Evolutionary conservation across 2,113 vertebrate species (phyloP).

Genomic region (Vombatus ursinus): DNA sequence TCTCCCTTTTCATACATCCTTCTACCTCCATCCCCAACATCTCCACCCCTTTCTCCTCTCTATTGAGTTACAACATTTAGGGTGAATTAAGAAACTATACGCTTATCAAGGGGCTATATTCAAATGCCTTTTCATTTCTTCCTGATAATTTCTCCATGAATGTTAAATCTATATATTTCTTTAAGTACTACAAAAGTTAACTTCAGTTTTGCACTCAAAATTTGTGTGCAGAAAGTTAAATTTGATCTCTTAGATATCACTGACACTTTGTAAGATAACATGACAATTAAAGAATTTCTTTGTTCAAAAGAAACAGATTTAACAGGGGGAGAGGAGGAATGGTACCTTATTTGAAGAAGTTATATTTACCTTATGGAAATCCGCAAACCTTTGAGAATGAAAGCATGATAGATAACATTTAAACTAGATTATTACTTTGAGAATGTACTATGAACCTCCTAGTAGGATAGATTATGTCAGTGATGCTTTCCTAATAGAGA

Average conservation of each 20-base stretch:
- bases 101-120: background rate
- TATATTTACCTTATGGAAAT: slow-evolving; percentile 9
- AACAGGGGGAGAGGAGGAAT: background rate
- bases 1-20: slow-evolving; percentile 10
- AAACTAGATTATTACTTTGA: background rate
- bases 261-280: slow-evolving; percentile 18
- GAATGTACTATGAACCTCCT: background rate
- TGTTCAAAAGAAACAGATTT: slow-evolving; percentile 26
- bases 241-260: slow-evolving; percentile 21
- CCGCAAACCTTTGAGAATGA: background rate
- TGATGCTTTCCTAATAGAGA: background rate
- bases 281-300: background rate
- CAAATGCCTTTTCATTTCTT: slow-evolving; percentile 19
- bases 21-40: background rate
- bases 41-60: background rate
- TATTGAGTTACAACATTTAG: slow-evolving; percentile 35
- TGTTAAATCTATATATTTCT: slow-evolving; percentile 7
- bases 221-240: slow-evolving; percentile 7
- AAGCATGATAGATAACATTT: slow-evolving; percentile 10
- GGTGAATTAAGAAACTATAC: background rate
- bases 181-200: slow-evolving; percentile 29
- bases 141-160: slow-evolving; percentile 5
- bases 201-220: slow-evolving; percentile 14
- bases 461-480: background rate
- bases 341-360: slow-evolving; percentile 12